Evolutionary conservation across 1,140 invertebrate species (phyloP).

Genomic region (Orchesella cincta): DNA sequence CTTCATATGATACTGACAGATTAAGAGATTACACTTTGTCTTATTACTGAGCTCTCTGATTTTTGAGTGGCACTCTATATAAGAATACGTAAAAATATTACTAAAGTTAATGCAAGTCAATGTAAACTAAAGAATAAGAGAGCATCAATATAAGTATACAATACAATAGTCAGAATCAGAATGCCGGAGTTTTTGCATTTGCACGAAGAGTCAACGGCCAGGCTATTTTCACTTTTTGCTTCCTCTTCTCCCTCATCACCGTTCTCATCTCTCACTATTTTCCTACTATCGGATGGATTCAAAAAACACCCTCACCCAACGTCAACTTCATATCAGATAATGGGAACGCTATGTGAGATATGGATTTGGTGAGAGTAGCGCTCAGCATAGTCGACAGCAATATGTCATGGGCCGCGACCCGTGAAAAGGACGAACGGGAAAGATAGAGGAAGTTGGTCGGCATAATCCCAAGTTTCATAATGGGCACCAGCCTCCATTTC

Average conservation of each 20-base stretch:
- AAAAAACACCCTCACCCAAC: neutral
- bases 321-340: neutral
- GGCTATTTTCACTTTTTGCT: conserved; percentile 47
- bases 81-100: too few relatives aligned
- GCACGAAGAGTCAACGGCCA: conserved; percentile 12
- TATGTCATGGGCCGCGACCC: neutral
- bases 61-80: too few relatives aligned
- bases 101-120: neutral
- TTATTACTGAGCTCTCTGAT: too few relatives aligned
- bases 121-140: neutral
- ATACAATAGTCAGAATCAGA: too few relatives aligned
- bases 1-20: too few relatives aligned
- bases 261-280: conserved; percentile 42
- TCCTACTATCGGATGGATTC: conserved; percentile 44
- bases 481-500: neutral
- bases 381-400: neutral
- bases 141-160: too few relatives aligned
- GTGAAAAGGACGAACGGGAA: neutral
- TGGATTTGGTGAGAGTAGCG: conserved; percentile 5
- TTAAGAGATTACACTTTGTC: too few relatives aligned
- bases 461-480: neutral
- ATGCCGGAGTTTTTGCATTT: conserved; percentile 3
- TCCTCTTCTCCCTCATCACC: conserved; percentile 42
- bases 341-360: neutral
- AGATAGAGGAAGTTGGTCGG: neutral